Conservation (phyloP, 2,113 vertebrate species). For the Pleuronectes platessa region DNA sequence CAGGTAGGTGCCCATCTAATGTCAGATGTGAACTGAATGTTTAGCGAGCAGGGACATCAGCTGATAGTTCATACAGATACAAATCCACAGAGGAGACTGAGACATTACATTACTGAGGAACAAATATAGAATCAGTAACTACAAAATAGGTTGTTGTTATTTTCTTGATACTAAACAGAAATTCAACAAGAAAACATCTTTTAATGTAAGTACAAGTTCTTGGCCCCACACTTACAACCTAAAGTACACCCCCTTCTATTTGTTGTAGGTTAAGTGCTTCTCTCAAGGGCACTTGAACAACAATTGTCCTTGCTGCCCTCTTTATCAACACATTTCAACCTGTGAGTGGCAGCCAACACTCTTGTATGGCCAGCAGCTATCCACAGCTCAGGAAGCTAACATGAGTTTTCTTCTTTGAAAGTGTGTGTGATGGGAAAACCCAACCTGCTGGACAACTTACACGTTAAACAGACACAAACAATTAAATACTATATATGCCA, state of each 20-base stretch:
- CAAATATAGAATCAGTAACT: not conserved
- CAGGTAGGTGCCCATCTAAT: too few species aligned
- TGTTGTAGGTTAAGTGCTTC: constrained; percentile 13
- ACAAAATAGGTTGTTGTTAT: too few species aligned
- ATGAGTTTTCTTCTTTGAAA: not conserved
- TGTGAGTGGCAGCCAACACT: not conserved
- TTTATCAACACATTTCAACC: not conserved
- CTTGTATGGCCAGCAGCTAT: too few species aligned
- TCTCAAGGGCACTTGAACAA: constrained; percentile 16
- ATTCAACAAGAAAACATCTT: too few species aligned
- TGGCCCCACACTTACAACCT: not conserved
- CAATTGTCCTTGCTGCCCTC: not conserved
- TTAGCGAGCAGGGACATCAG: too few species aligned
- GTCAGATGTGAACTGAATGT: too few species aligned
- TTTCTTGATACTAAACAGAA: too few species aligned
- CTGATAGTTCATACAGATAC: too few species aligned
- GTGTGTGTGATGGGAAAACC: constrained; percentile 1
- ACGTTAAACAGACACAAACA: not conserved
- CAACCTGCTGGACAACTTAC: not conserved
- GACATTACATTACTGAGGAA: too few species aligned
- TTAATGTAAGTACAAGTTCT: not conserved
- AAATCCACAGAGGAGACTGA: too few species aligned
- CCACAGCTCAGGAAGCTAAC: not conserved
- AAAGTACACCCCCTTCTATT: not conserved
- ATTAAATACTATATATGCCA: not conserved